Evolutionary conservation across 2,888 invertebrate species (phyloP), one percentile per base, ranked within the genome.

Genomic region (Amphipyra berbera): DNA sequence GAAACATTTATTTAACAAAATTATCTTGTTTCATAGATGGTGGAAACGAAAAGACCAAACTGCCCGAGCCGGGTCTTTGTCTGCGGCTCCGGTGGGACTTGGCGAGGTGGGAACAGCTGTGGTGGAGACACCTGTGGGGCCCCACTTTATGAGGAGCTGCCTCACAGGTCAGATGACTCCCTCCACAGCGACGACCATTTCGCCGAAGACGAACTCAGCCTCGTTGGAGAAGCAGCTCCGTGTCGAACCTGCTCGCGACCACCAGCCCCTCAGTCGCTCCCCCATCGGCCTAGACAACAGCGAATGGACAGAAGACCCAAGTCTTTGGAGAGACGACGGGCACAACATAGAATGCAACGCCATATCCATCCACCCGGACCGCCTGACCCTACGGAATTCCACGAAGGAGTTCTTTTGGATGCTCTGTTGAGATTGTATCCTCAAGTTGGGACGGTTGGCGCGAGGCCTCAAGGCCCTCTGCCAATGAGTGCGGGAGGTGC

Each of bases 61-160:
- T 93, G 92, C 60, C 87, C 91, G 45, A 92, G 90, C 0, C 96
- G 97, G 8, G 96, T 97, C 13, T 96, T 97, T 83, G 96, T 97
- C 61, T 97, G 97, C 66, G 95, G 93, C n/a, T 85, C 93, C 0
- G 94, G 94, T 6, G 88, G 92, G 81, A 95, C 87, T 73, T 96
- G 95, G 95, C 56, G 97, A 96, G 81, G 96, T 92, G 85, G 97
- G 1, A 92, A 90, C 79, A 80, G 90, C 9, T 94, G 94, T 59
- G 91, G 90, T 0, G 91, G 93, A 0, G 94, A 94, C 64, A 72
- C 89, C 0, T 94, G 93, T 69, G 95, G 93, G 82, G 97, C 98
- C 81, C 97, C 97, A 54, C 97, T 98, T 27, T 98, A 98, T 90
- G 98, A 98, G 91, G 98, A 98, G 85, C 95, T 98, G 45, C 96